A percentile compares a stretch with the other conserved stretches of the same genome.
Evolutionary conservation across 2,113 vertebrate species (phyloP).

Genomic region (Clarias gariepinus): DNA sequence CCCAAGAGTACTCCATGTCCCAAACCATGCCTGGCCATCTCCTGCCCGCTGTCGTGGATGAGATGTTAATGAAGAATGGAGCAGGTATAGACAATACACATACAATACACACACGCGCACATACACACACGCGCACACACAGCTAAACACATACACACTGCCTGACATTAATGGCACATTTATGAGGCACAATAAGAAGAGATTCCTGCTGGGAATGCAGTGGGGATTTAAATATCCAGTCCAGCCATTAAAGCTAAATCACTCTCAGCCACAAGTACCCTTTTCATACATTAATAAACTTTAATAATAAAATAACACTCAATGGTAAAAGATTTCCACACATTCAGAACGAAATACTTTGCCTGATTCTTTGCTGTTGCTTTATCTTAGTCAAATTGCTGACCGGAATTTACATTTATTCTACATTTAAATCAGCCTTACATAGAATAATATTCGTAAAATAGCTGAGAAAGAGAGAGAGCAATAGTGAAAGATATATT

Average conservation of each 20-base stretch:
- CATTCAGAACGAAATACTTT: neutral
- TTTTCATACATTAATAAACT: slow-evolving; percentile 11
- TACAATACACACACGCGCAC: too few species aligned
- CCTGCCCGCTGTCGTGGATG: slow-evolving; percentile 69
- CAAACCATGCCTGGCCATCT: slow-evolving; percentile 73
- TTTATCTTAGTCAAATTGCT: neutral
- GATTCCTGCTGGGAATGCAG: slow-evolving; percentile 9
- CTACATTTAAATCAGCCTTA: neutral
- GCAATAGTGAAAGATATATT: neutral
- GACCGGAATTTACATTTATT: neutral
- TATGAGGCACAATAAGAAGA: neutral
- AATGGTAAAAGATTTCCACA: neutral
- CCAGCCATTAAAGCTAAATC: neutral
- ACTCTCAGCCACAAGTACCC: neutral
- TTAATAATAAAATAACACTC: neutral
- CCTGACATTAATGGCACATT: slow-evolving; percentile 7
- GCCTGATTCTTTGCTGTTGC: neutral
- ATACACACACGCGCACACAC: neutral
- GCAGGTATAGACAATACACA: slow-evolving; percentile 35
- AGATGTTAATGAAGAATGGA: slow-evolving; percentile 71
- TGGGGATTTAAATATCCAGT: neutral
- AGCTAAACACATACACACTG: slow-evolving; percentile 33
- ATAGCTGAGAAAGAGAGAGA: neutral
- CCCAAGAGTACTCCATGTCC: slow-evolving; percentile 70
- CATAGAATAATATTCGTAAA: neutral